Evolutionary conservation across 2,113 vertebrate species (phyloP), one percentile per base, ranked within the genome.

Genomic region (Phalacrocorax brasilianus): DNA sequence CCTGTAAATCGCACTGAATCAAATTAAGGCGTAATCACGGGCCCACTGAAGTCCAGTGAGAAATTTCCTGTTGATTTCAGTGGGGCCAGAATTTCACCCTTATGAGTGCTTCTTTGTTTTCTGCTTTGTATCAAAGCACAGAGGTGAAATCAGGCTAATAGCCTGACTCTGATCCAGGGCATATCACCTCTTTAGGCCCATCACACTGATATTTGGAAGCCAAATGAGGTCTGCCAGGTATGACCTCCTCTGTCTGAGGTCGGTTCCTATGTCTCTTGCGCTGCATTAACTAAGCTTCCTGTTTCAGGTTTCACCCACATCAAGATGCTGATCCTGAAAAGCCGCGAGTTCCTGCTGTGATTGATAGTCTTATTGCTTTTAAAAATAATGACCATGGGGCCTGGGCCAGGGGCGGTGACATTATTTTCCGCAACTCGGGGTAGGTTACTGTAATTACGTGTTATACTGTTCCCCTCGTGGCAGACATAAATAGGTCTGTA

Each of bases 371-470:
- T 49, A 88, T 93, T 72, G 88, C 95, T 93, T 97, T 97, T 72
- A 97, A 98, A 96, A 98, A 96, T 93, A 97, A 98, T 77, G 96
- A 97, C 93, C 68, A 73, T 0, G 88, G 95, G 65, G 95, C 77
- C 86, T 98, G 97, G 96, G 97, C 95, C 30, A 82, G 96, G 49
- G 93, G 91, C 0, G 93, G 93, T 1, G 96, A 97, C 71, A 91
- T 97, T 92, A 84, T 97, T 93, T 97, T 98, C 94, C 68, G 53
- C n/a, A 95, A 56, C 86, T 97, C 95, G 7, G 96, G 97, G 97
- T 97, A 96, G 32, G 91, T 97, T 89, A 65, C 75, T 88, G 27
- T 58, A 75, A 81, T 63, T 61, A 49, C 1, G 1, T 28, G 12
- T 71, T 63, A 5, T 30, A 59, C 52, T 50, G 4, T 84, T 73